Evolutionary conservation across 92 coral and sea anemone genomes (phyloP).

Genomic region (Phenganax stokvisi): DNA sequence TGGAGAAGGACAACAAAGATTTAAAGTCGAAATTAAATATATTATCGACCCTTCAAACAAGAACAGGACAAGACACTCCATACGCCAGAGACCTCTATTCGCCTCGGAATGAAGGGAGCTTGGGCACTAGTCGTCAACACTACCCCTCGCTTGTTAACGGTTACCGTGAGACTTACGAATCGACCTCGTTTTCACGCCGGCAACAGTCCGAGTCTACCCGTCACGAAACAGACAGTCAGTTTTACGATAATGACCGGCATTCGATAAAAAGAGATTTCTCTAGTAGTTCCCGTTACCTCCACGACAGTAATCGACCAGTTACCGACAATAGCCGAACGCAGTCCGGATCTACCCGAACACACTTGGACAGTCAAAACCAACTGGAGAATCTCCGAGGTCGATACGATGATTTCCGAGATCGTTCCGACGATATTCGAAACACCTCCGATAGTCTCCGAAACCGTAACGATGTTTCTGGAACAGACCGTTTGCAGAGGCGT

Average conservation of each 20-base stretch:
- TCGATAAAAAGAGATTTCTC: background rate
- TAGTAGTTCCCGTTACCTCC: background rate
- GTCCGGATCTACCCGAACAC: constrained; percentile 5
- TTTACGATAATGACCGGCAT: background rate
- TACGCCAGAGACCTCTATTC: background rate
- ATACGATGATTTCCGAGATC: background rate
- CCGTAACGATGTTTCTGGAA: background rate
- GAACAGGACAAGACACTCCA: background rate
- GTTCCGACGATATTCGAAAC: background rate
- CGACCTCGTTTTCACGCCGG: background rate
- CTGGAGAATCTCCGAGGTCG: background rate
- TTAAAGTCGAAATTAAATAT: constrained; percentile 46
- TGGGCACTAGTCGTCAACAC: background rate
- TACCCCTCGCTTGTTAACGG: background rate
- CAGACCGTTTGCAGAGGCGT: background rate
- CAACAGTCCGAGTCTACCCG: background rate
- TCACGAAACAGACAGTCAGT: background rate
- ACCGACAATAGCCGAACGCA: background rate
- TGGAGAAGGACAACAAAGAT: constrained; percentile 53
- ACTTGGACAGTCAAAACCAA: background rate
- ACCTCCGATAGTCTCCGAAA: constrained; percentile 2
- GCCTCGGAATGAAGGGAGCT: background rate
- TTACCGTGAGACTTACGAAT: constrained; percentile 6
- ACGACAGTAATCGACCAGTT: background rate
- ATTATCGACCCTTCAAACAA: background rate